Evolutionary conservation across 1,140 invertebrate species (phyloP).

Genomic region (Pinna nobilis): DNA sequence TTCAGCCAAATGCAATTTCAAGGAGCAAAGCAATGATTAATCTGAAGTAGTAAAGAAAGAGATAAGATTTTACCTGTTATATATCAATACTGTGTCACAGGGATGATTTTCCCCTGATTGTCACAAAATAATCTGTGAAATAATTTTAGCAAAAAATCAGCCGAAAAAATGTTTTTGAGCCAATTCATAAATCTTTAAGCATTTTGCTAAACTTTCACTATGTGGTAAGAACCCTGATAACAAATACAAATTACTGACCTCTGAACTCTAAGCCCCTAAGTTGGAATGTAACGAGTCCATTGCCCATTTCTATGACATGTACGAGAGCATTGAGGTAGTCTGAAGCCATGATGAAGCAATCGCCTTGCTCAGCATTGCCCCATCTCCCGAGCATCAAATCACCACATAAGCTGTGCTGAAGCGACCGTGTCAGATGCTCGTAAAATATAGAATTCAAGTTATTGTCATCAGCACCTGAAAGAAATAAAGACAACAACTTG

Average conservation of each 20-base stretch:
- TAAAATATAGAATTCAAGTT: constrained; percentile 99
- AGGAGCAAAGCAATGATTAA: too few species aligned
- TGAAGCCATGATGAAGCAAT: constrained; percentile 97
- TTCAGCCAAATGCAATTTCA: too few species aligned
- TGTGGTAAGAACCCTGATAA: neutral
- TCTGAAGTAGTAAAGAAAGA: too few species aligned
- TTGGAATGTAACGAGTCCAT: constrained; percentile 98
- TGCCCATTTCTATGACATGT: constrained; percentile 98
- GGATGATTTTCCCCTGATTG: too few species aligned
- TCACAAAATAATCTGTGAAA: too few species aligned
- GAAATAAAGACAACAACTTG: neutral
- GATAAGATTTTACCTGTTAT: too few species aligned
- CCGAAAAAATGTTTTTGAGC: too few species aligned
- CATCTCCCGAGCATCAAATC: constrained; percentile 89
- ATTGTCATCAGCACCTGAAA: constrained; percentile 91
- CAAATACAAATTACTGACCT: constrained; percentile 75
- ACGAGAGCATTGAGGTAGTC: constrained; percentile 98
- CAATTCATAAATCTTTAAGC: too few species aligned
- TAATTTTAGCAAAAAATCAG: too few species aligned
- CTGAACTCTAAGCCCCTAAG: constrained; percentile 97
- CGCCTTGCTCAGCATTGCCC: constrained; percentile 95
- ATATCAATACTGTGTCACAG: too few species aligned
- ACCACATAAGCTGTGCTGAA: constrained; percentile 97
- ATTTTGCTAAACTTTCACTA: neutral
- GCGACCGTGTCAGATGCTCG: constrained; percentile 96